These are phyloP conservation scores for Hyperoplus lanceolatus DNA, from an alignment of 2,797 vertebrate species.

Conservation along the genomic window DNA sequence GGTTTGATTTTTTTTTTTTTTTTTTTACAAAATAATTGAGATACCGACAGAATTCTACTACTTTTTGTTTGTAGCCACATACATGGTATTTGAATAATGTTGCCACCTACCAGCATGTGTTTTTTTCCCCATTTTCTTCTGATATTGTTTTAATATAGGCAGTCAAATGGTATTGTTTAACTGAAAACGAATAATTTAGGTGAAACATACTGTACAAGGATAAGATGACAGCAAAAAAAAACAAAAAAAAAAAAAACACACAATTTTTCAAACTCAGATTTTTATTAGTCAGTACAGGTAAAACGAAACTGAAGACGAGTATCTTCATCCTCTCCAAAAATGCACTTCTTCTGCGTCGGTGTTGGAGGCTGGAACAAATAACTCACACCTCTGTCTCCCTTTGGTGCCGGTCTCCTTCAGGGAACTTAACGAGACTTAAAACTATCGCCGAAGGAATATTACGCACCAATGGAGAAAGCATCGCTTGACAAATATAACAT, in stretches of 20 bases:
- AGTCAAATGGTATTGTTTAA: not conserved
- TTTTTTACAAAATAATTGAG: not conserved
- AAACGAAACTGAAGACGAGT: conserved; percentile 76
- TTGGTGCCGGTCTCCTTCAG: conserved; percentile 45
- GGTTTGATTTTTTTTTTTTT: not conserved
- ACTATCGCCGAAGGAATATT: conserved; percentile 40
- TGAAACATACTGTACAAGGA: conserved; percentile 32
- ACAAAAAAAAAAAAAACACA: conserved; percentile 72
- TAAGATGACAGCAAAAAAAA: conserved; percentile 60
- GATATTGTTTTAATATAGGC: not conserved
- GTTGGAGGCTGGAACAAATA: conserved; percentile 56
- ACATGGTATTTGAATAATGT: no score
- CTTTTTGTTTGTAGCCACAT: no score
- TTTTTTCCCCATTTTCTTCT: no score
- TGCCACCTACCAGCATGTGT: no score
- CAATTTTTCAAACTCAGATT: conserved; percentile 81
- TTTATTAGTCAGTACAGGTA: conserved; percentile 88
- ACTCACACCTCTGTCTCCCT: conserved; percentile 24
- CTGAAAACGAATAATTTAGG: conserved; percentile 4
- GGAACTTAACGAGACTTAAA: conserved; percentile 62
- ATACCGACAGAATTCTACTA: no score
- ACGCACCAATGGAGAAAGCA: conserved; percentile 47
- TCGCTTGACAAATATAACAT: conserved; percentile 71
- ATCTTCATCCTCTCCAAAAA: conserved; percentile 77
- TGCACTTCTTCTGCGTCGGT: conserved; percentile 71